A percentile compares a stretch with the other conserved stretches of the same genome.
These are phyloP conservation scores for Pachyuromys duprasi DNA, from an alignment of 2,797 vertebrate species.

Conservation along the genomic window DNA sequence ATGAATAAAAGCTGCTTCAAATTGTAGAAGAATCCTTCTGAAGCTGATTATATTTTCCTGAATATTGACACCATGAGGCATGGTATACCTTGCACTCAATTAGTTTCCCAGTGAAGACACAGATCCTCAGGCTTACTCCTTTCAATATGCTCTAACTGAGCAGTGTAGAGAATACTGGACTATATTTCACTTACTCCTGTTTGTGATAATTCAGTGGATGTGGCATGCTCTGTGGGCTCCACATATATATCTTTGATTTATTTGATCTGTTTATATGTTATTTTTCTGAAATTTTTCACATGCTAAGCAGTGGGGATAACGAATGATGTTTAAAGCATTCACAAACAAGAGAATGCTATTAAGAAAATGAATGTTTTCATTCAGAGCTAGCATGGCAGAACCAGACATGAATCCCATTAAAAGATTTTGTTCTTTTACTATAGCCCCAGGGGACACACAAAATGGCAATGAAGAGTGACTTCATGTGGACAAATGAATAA, in stretches of 20 bases:
- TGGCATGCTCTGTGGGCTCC: not conserved
- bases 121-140: not conserved
- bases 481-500: not conserved
- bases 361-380: slow-evolving; percentile 62
- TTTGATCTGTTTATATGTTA: slow-evolving; percentile 30
- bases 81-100: not conserved
- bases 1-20: not conserved
- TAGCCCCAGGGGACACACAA: not conserved
- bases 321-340: not conserved
- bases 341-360: slow-evolving; percentile 8
- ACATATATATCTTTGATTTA: not conserved
- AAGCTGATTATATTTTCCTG: not conserved
- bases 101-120: not conserved
- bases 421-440: slow-evolving; percentile 40
- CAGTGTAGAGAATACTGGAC: not conserved
- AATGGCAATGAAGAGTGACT: slow-evolving; percentile 9
- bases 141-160: not conserved
- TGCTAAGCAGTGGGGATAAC: not conserved
- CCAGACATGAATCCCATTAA: slow-evolving; percentile 25
- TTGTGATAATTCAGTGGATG: not conserved
- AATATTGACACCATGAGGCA: not conserved
- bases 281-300: not conserved
- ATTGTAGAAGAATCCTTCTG: not conserved
- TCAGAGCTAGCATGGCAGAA: not conserved
- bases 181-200: not conserved